phyloP scores from a whole-genome alignment of 2,888 invertebrate species.

The Xestia sexstrigata region DNA sequence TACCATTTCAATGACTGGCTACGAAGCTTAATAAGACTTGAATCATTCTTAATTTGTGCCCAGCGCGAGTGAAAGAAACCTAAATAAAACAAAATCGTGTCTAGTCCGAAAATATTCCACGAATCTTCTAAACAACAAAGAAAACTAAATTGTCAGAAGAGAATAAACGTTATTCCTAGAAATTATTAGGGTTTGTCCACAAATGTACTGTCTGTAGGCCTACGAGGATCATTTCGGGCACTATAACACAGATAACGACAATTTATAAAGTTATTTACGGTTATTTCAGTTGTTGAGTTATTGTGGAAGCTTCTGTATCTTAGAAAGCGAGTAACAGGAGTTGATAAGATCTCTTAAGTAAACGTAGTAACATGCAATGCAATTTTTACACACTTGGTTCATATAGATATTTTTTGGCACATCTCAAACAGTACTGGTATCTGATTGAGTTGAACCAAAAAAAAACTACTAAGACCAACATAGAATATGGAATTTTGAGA shows the following conservation, averaged over 20 bases:
- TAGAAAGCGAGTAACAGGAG: neutral
- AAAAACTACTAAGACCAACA: too few relatives aligned
- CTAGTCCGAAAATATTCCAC: neutral
- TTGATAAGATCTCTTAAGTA: neutral
- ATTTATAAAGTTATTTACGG: constrained; percentile 42
- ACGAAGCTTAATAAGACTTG: neutral
- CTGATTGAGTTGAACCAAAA: too few relatives aligned
- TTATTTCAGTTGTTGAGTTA: constrained; percentile 11
- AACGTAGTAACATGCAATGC: neutral
- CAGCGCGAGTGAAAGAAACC: neutral
- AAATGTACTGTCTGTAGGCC: constrained; percentile 13
- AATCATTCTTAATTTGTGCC: neutral
- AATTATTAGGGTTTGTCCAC: constrained; percentile 43
- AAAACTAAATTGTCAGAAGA: constrained; percentile 20
- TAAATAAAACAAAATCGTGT: neutral
- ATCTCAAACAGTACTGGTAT: neutral
- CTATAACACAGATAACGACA: constrained; percentile 27
- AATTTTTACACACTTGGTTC: neutral
- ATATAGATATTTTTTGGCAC: neutral
- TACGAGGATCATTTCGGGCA: constrained; percentile 21
- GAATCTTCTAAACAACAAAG: neutral
- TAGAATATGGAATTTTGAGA: neutral
- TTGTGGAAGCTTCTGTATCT: neutral
- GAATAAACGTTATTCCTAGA: constrained; percentile 10
- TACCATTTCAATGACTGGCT: neutral